Percentiles rank a stretch among this genome's conserved stretches.
phyloP scores from a whole-genome alignment of 2,113 vertebrate species.

The Trogon melanurus region DNA sequence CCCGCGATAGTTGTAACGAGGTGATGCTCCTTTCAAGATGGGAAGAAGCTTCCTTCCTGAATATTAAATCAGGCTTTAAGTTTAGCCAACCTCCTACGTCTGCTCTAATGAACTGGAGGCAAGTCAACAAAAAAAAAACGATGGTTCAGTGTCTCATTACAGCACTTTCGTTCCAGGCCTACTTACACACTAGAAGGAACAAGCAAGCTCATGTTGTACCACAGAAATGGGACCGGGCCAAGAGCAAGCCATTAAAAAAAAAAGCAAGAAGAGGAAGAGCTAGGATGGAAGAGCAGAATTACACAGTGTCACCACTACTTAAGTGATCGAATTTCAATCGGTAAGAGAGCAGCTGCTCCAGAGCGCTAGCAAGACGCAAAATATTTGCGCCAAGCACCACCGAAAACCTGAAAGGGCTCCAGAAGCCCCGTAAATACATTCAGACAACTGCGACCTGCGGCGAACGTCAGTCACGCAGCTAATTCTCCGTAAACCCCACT shows the following conservation, averaged over 20 bases:
- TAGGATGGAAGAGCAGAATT: not conserved
- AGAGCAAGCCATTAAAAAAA: not conserved
- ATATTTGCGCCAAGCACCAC: not conserved
- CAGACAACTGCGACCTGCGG: not conserved
- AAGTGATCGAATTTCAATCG: not conserved
- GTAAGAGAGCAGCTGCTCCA: conserved; percentile 1
- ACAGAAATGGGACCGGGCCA: not conserved
- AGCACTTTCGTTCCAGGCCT: not conserved
- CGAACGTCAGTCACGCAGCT: not conserved
- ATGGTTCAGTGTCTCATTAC: not conserved
- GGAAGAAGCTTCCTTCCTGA: conserved; percentile 60
- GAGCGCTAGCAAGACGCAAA: not conserved
- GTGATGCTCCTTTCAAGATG: not conserved
- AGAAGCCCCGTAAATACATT: not conserved
- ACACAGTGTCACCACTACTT: not conserved
- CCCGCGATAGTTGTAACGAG: not conserved
- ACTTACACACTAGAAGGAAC: not conserved
- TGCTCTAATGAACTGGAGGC: conserved; percentile 51
- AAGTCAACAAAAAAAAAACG: not conserved
- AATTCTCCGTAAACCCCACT: not conserved
- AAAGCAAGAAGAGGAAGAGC: not conserved
- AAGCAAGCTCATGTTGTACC: not conserved
- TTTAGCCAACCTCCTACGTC: conserved; percentile 34
- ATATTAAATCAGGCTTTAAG: conserved; percentile 36
- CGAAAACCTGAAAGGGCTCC: not conserved